A percentile compares a stretch with the other conserved stretches of the same genome.
Evolutionary conservation across 2,888 invertebrate genomes (phyloP).

Genomic region (Ceratothoa steindachneri): DNA sequence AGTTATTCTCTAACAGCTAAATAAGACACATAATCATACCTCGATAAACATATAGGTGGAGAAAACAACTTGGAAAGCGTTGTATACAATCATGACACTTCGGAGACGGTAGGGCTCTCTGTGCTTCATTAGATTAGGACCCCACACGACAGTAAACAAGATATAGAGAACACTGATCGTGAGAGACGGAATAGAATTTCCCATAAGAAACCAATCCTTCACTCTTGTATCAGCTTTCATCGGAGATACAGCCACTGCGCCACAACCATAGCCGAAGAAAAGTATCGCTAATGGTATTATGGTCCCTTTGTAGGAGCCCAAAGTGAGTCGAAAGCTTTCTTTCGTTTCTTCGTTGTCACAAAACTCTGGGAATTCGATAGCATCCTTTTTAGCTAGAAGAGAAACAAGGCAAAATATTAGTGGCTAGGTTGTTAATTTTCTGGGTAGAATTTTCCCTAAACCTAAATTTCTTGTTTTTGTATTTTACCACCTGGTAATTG

Average conservation of each 20-base stretch:
- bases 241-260: slow-evolving; percentile 5
- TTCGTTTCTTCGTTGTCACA: not conserved
- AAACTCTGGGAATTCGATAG: not conserved
- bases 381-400: not conserved
- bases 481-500: too few species aligned
- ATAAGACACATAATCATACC: too few species aligned
- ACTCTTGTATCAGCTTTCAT: slow-evolving; percentile 69
- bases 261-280: slow-evolving; percentile 20
- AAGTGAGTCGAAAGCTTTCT: not conserved
- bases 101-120: slow-evolving; percentile 74
- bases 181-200: slow-evolving; percentile 85
- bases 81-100: slow-evolving; percentile 72
- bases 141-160: slow-evolving; percentile 54
- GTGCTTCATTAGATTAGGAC: slow-evolving; percentile 79
- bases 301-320: slow-evolving; percentile 20
- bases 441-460: too few species aligned
- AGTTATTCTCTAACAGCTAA: too few species aligned
- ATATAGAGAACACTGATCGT: slow-evolving; percentile 83
- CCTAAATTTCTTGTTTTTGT: too few species aligned
- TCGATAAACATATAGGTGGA: slow-evolving; percentile 75
- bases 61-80: slow-evolving; percentile 76
- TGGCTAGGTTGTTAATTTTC: too few species aligned
- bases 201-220: slow-evolving; percentile 88
- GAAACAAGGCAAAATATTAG: not conserved
- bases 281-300: slow-evolving; percentile 9